Conservation (phyloP, 2,797 vertebrate species). For the Pantherophis vulpinus region DNA sequence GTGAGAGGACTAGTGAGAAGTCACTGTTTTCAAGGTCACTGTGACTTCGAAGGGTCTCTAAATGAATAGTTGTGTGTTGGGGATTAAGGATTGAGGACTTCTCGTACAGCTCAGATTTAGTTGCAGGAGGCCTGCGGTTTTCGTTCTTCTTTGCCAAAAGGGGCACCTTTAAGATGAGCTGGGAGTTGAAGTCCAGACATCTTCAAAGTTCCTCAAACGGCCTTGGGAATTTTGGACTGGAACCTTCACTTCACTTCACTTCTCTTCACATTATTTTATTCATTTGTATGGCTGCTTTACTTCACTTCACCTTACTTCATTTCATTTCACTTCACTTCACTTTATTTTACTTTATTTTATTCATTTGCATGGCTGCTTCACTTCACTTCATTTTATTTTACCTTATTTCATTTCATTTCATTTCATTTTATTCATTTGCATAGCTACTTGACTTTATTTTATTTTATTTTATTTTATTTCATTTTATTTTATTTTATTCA, state of each 20-base stretch:
- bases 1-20: background rate
- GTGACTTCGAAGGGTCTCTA: background rate
- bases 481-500: too few relatives aligned
- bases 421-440: too few relatives aligned
- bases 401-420: too few relatives aligned
- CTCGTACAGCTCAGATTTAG: background rate
- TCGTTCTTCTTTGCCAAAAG: background rate
- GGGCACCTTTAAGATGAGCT: background rate
- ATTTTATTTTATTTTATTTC: too few relatives aligned
- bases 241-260: too few relatives aligned
- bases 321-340: too few relatives aligned
- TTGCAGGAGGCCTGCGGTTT: background rate
- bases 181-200: background rate
- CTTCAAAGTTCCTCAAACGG: background rate
- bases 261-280: too few relatives aligned
- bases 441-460: too few relatives aligned
- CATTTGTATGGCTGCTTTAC: too few relatives aligned
- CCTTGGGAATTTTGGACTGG: background rate
- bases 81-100: background rate
- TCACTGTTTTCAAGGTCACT: background rate
- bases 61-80: background rate
- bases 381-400: too few relatives aligned
- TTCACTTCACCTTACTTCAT: too few relatives aligned
- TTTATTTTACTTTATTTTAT: background rate
- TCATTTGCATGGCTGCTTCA: too few relatives aligned